Evolutionary conservation across 2,888 invertebrate species (phyloP).

Genomic region (Cosmopolites sordidus): DNA sequence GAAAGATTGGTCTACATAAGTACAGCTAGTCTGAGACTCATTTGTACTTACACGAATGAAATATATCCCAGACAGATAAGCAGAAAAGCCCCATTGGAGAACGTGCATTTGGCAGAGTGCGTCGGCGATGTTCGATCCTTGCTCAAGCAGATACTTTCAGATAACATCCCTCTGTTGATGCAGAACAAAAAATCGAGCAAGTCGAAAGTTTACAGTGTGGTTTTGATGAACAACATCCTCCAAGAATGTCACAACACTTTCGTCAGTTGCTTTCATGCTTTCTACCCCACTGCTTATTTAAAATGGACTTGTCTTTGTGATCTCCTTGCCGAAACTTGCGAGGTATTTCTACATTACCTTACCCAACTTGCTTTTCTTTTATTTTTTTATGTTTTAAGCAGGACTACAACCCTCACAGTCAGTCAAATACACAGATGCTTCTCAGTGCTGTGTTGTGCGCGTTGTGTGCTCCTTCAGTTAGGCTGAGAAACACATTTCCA

Average conservation of each 20-base stretch:
- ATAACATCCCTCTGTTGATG: slow-evolving; percentile 53
- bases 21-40: slow-evolving; percentile 73
- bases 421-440: slow-evolving; percentile 55
- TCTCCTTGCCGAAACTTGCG: slow-evolving; percentile 65
- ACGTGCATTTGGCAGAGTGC: slow-evolving; percentile 76
- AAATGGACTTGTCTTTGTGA: slow-evolving; percentile 93
- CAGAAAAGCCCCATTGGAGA: slow-evolving; percentile 56
- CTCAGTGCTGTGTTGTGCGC: slow-evolving; percentile 80
- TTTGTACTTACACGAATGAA: slow-evolving; percentile 84
- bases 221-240: slow-evolving; percentile 69
- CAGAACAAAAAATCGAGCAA: slow-evolving; percentile 47
- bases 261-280: slow-evolving; percentile 89
- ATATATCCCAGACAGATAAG: slow-evolving; percentile 71
- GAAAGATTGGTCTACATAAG: slow-evolving; percentile 84
- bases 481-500: slow-evolving; percentile 71
- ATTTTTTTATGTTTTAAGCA: slow-evolving; percentile 42
- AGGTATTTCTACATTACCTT: no score
- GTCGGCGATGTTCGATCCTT: slow-evolving; percentile 81
- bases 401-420: slow-evolving; percentile 39
- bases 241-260: slow-evolving; percentile 89
- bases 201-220: slow-evolving; percentile 51
- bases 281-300: slow-evolving; percentile 88
- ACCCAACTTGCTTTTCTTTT: no score
- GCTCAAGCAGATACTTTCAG: slow-evolving; percentile 77
- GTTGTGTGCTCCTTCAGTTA: slow-evolving; percentile 72